Conservation (phyloP, 2,888 invertebrate species). For the Hirudinaria manillensis region DNA sequence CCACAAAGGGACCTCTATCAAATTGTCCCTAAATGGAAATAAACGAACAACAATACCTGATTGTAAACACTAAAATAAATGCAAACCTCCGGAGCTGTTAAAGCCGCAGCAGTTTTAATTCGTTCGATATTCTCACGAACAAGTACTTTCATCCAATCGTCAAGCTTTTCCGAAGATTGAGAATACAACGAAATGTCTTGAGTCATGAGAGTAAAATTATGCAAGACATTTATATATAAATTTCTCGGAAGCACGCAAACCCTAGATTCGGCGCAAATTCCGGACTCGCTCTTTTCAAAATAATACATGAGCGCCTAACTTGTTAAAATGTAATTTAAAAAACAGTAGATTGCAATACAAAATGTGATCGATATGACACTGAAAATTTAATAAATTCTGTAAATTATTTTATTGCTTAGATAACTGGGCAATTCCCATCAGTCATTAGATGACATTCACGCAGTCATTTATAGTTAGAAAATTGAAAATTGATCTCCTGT, state of each 20-base stretch:
- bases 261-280: background rate
- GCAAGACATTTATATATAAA: background rate
- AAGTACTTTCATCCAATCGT: background rate
- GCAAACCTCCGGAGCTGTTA: background rate
- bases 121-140: background rate
- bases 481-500: too few species aligned
- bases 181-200: background rate
- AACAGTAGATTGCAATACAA: too few species aligned
- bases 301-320: too few species aligned
- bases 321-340: too few species aligned
- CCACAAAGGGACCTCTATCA: constrained; percentile 37
- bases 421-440: too few species aligned
- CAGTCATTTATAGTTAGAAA: too few species aligned
- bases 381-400: too few species aligned
- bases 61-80: background rate
- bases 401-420: too few species aligned
- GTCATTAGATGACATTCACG: too few species aligned
- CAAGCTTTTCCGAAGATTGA: background rate
- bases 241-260: background rate
- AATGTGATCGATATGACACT: too few species aligned
- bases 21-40: constrained; percentile 40
- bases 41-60: background rate
- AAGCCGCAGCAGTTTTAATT: background rate
- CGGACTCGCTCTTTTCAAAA: too few species aligned
- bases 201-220: background rate